Base-by-base conservation (phyloP, 2,797 vertebrate species). In the Tenualosa ilisha region DNA sequence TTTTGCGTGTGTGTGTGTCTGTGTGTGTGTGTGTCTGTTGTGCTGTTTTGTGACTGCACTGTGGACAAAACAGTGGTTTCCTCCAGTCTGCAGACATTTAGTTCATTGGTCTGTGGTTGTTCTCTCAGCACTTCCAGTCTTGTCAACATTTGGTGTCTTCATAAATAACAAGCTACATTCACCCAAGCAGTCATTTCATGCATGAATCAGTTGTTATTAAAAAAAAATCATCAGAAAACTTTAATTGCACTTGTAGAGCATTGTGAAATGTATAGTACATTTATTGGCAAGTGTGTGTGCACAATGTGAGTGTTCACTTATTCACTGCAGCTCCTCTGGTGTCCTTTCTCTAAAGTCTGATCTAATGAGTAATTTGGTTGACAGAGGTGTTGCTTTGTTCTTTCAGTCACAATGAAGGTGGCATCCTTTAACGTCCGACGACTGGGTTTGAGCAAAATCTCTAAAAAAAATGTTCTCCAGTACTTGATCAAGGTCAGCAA, bases 351-450 rank as follows among this genome's bases (percentile, higher is more conserved):
- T 75, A 43, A 75, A 68, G 63, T 31, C 24, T 31, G 26, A 68
- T 37, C 59, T 61, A 6, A 61, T n/a, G 22, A 61, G 1, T n/a
- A 24, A n/a, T 24, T 63, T 63, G 7, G 20, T 46, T 8, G 20
- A 15, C 7, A 9, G 1, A 91, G 87, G 26, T 81, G 12, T 26
- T 9, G 6, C 7, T 37, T 5, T 26, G 56, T 54, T 75, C 15
- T 22, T 59, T 59, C 56, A 75, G 79, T 49, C 75, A 90, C 26
- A 79, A 93, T 94, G 93, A 94, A 94, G 91, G 88, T 94, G 0
- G 94, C 94, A 20, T 89, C 94, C 22, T 94, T 94, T 82, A 94
- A 93, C 0, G 84, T 84, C 75, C 86, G 81, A 81, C 92, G 90
- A 68, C 82, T 93, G 84, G 93, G 93, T 22, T 0, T 8, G 22